Conservation (phyloP, 2,113 vertebrate genomes). For the chimpanzee (Pan troglodytes) region NHGRI_mPanTro3-v2.1_pri NC_072401.2:49332501-49333000, state of each 20-base stretch:
- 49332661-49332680: background rate
- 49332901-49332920: background rate
- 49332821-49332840: background rate
- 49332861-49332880: background rate
- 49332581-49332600: background rate
- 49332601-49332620: background rate
- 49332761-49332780: background rate
- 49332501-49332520: background rate
- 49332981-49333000: background rate
- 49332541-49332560: background rate
- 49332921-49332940: slow-evolving; percentile 30
- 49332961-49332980: background rate
- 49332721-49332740: background rate
- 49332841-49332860: background rate
- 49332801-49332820: background rate
- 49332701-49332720: background rate
- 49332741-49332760: background rate
- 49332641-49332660: background rate
- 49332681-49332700: background rate
- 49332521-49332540: background rate
- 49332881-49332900: background rate
- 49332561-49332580: background rate
- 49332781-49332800: background rate
- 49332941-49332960: background rate
- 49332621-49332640: background rate